Evolutionary conservation across 2,797 vertebrate genomes (phyloP).

Genomic region (Rhinophrynus dorsalis): DNA sequence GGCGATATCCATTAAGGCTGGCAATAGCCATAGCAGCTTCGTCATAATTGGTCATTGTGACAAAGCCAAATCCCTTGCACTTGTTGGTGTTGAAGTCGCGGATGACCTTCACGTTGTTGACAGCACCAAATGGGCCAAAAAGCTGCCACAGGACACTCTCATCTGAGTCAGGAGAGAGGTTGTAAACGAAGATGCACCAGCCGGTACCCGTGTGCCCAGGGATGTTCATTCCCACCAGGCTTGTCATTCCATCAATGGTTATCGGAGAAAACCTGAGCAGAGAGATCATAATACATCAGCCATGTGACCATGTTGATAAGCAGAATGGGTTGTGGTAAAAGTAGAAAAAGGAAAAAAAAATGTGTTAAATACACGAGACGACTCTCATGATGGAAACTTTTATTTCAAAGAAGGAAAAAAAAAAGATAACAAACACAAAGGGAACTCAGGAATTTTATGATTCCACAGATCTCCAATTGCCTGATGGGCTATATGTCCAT

Average conservation of each 20-base stretch:
- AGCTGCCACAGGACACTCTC: slow-evolving; percentile 99
- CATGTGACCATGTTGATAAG: background rate
- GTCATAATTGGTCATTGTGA: slow-evolving; percentile 99
- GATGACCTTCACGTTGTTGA: slow-evolving; percentile 99
- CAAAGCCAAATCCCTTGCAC: slow-evolving; percentile 99
- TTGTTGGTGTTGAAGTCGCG: slow-evolving; percentile 99
- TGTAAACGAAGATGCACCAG: slow-evolving; percentile 99
- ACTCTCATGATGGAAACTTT: slow-evolving; percentile 26
- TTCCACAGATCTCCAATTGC: background rate
- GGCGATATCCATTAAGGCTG: slow-evolving; percentile 98
- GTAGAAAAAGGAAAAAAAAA: slow-evolving; percentile 19
- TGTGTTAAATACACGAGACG: slow-evolving; percentile 32
- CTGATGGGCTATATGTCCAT: background rate
- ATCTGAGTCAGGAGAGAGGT: slow-evolving; percentile 96
- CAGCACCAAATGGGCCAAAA: slow-evolving; percentile 96
- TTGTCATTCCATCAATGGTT: slow-evolving; percentile 99
- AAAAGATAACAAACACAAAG: background rate
- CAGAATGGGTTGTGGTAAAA: background rate
- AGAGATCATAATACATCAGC: background rate
- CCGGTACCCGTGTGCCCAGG: slow-evolving; percentile 98
- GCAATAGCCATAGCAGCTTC: slow-evolving; percentile 99
- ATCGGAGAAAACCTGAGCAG: slow-evolving; percentile 96
- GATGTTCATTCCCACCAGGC: slow-evolving; percentile 99
- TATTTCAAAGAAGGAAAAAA: background rate
- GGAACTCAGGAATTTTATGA: background rate